phyloP scores from a whole-genome alignment of 1,140 invertebrate species.

The Bombus balteatus region DNA sequence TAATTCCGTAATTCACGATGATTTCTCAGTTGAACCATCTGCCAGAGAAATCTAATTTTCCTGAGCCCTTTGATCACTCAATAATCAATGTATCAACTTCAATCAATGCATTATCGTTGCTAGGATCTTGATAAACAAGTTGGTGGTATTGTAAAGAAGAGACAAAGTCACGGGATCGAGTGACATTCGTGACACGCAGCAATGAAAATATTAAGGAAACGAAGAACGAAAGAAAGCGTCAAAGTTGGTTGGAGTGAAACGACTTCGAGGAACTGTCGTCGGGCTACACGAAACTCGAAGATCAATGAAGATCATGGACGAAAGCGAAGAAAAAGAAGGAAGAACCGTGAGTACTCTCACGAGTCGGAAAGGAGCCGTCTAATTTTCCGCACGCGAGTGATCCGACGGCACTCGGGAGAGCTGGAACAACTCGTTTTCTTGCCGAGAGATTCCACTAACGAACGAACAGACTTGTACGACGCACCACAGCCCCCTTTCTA shows the following conservation, averaged over 20 bases:
- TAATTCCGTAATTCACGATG: too few relatives aligned
- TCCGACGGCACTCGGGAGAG: slow-evolving; percentile 56
- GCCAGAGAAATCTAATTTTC: background rate
- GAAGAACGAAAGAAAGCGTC: background rate
- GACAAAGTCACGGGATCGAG: background rate
- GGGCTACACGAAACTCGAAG: slow-evolving; percentile 49
- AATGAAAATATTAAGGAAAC: slow-evolving; percentile 8
- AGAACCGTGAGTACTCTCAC: slow-evolving; percentile 51
- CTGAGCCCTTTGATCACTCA: accelerated
- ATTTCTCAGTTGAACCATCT: too few relatives aligned
- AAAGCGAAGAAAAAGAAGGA: slow-evolving; percentile 6
- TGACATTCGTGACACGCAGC: background rate
- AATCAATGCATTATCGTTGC: background rate
- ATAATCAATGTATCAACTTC: background rate
- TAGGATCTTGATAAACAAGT: background rate
- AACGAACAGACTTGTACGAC: slow-evolving; percentile 14
- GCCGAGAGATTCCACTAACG: slow-evolving; percentile 42
- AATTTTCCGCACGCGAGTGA: slow-evolving; percentile 69
- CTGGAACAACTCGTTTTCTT: slow-evolving; percentile 22
- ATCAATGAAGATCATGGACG: slow-evolving; percentile 59
- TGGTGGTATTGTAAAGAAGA: background rate
- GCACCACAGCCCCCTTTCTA: slow-evolving; percentile 7
- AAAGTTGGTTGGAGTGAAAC: background rate
- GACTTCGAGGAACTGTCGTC: slow-evolving; percentile 55
- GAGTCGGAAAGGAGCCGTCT: slow-evolving; percentile 61